Conservation (phyloP, 2,797 vertebrate species). For the Trachurus trachurus region DNA sequence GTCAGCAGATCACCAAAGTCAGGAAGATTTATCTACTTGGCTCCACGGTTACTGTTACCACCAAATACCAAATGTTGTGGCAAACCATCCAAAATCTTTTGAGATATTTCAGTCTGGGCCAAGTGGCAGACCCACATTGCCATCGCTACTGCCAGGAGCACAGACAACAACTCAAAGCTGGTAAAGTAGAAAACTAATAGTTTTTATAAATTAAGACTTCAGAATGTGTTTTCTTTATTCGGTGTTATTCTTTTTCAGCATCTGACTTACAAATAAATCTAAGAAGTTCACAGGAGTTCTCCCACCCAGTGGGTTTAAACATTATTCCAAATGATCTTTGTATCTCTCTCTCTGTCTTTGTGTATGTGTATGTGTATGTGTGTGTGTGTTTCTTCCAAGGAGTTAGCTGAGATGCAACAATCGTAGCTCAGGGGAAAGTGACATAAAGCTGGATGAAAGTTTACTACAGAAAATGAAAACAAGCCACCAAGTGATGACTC, state of each 20-base stretch:
- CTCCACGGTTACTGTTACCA: not conserved
- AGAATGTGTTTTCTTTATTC: conserved; percentile 9
- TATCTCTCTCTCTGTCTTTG: not conserved
- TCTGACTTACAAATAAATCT: conserved; percentile 39
- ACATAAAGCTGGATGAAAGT: not conserved
- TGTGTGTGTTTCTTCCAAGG: not conserved
- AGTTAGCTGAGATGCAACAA: conserved; percentile 4
- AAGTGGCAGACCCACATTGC: not conserved
- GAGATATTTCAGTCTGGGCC: not conserved
- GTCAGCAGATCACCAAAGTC: not conserved
- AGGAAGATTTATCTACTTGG: not conserved
- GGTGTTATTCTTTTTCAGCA: conserved; percentile 7
- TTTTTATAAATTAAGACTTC: not conserved
- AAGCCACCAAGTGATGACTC: not conserved
- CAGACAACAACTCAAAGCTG: not conserved
- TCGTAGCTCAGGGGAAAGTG: not conserved
- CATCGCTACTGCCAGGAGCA: too few species aligned
- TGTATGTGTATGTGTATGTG: not conserved
- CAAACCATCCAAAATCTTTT: not conserved
- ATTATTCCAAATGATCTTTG: conserved; percentile 3
- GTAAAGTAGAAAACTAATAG: not conserved
- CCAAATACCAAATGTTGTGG: not conserved
- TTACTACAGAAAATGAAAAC: not conserved
- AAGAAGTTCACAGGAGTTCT: conserved; percentile 38
- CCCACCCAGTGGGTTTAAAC: conserved; percentile 14